Percentiles rank a stretch among this genome's conserved stretches.
These are phyloP conservation scores for Eurosta solidaginis DNA, from an alignment of 1,140 invertebrate genomes.

Conservation along the genomic window DNA sequence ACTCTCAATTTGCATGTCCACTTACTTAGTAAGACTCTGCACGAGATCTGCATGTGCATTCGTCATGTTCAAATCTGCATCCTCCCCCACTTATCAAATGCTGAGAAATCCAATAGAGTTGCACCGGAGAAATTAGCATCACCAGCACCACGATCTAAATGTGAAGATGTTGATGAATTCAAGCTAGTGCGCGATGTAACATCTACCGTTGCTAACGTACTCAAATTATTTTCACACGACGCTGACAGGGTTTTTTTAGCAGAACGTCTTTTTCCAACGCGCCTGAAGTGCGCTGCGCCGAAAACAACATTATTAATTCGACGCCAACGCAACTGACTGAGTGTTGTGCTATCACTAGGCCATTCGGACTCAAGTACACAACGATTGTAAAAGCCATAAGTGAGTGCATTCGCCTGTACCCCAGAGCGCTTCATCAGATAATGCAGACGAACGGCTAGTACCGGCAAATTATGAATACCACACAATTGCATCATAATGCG, in stretches of 20 bases:
- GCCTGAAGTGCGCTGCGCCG: slow-evolving; percentile 84
- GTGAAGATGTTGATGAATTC: slow-evolving; percentile 61
- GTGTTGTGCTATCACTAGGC: slow-evolving; percentile 85
- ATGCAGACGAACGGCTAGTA: slow-evolving; percentile 91
- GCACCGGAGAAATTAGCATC: slow-evolving; percentile 31
- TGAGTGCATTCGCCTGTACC: slow-evolving; percentile 95
- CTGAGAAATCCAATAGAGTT: slow-evolving; percentile 61
- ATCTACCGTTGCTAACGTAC: slow-evolving; percentile 62
- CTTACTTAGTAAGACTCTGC: slow-evolving; percentile 61
- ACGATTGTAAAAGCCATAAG: slow-evolving; percentile 84
- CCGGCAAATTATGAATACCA: slow-evolving; percentile 90
- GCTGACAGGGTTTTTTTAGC: slow-evolving; percentile 59
- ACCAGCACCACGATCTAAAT: slow-evolving; percentile 39
- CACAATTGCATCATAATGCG: slow-evolving; percentile 98
- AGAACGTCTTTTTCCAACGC: slow-evolving; percentile 68
- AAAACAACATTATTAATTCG: slow-evolving; percentile 90
- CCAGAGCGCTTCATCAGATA: slow-evolving; percentile 95
- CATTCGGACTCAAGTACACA: slow-evolving; percentile 92
- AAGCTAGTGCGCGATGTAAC: slow-evolving; percentile 62
- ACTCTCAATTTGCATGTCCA: neutral
- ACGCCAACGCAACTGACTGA: slow-evolving; percentile 86
- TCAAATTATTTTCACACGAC: slow-evolving; percentile 57
- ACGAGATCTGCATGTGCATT: slow-evolving; percentile 25
- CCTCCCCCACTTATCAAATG: slow-evolving; percentile 61
- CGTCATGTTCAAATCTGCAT: slow-evolving; percentile 3